phyloP scores from a whole-genome alignment of 2,113 vertebrate species.

The Anthoscopus minutus region DNA sequence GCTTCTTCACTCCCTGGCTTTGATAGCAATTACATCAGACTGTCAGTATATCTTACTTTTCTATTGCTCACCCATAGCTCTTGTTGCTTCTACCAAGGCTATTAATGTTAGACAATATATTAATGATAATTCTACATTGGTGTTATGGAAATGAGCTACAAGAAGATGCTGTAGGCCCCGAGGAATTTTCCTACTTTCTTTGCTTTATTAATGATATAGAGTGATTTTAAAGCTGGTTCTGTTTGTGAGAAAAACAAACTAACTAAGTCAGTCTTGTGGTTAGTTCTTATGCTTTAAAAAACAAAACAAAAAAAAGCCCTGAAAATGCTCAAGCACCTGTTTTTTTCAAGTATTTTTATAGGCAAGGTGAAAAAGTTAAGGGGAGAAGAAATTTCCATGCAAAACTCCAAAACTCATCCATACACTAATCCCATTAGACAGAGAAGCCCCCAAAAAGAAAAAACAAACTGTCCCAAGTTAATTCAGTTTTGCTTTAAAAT shows the following conservation, averaged over 20 bases:
- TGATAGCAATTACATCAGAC: background rate
- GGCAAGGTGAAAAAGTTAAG: background rate
- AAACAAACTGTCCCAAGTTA: background rate
- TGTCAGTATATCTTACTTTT: background rate
- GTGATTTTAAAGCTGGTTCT: constrained; percentile 33
- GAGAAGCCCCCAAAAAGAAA: background rate
- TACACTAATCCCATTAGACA: background rate
- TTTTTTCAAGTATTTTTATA: background rate
- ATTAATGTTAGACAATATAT: background rate
- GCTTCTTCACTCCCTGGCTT: background rate
- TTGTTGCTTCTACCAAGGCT: background rate
- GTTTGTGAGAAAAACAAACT: background rate
- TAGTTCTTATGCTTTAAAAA: background rate
- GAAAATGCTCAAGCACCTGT: background rate
- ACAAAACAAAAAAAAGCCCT: too few relatives aligned
- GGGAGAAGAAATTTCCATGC: background rate
- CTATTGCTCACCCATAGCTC: background rate
- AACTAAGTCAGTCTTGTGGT: background rate
- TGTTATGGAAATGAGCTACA: constrained; percentile 34
- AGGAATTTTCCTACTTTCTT: constrained; percentile 28
- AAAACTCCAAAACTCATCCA: background rate
- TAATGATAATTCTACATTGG: background rate
- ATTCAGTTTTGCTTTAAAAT: background rate
- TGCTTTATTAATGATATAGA: constrained; percentile 42
- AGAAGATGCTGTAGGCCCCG: constrained; percentile 14